Evolutionary conservation across 2,888 invertebrate species (phyloP), one percentile per base, ranked within the genome.

Genomic region (Agriotes lineatus): DNA sequence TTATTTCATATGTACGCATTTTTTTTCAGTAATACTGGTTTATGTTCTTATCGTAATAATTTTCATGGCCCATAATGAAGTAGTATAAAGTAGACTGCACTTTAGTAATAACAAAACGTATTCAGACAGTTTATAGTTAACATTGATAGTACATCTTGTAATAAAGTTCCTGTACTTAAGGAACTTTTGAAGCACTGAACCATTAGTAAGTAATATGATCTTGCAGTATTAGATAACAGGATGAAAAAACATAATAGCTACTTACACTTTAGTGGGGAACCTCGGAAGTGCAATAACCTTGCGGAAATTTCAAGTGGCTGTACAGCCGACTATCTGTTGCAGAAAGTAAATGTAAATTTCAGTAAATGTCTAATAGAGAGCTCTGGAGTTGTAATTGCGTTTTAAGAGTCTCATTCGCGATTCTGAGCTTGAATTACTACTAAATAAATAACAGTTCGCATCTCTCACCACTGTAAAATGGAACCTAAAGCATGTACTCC

Each of bases 321-420:
- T 19, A 58, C 42, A 19, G 16, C 30, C n/a, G n/a, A 37, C 19
- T 58, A 58, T 58, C 30, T 59, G 9, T 45, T 30, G 45, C 33
- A 45, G 33, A 22, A 57, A 12, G 45, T 19, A 50, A 61, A 50
- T 61, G 50, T 39, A 61, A 61, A 50, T 61, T 61, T 61, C 37
- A 61, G 44, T 61, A 50, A 50, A 60, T 10, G 60, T 35, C 35
- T 45, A 45, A 60, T 56, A 56, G 56, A 56, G 37, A 37, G 56
- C 39, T 48, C 48, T 60, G 12, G 60, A 61, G 61, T 61, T 61
- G 48, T 61, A 61, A 61, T 50, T 61, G 50, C 35, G 35, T 61
- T 61, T 61, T 50, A 61, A 61, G 50, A 22, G 50, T 61, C 50
- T 48, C 37, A 39, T 61, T 61, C 25, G 19, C 22, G 39, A 61